Conservation (phyloP, 2,113 vertebrate species). For the Raphicerus campestris region DNA sequence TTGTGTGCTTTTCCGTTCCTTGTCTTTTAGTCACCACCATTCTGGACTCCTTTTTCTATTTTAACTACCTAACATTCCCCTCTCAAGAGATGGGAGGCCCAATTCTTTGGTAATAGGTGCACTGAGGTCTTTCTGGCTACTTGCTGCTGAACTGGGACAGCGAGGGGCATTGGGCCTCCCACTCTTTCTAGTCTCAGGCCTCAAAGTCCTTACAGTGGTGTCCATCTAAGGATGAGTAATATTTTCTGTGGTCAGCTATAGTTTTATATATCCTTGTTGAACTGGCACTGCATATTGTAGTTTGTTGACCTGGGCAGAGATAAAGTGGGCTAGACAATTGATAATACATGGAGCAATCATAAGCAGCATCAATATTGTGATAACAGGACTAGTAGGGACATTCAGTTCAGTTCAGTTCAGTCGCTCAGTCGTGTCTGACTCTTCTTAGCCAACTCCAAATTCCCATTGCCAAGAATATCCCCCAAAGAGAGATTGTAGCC, state of each 20-base stretch:
- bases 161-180: background rate
- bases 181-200: background rate
- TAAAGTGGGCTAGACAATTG: background rate
- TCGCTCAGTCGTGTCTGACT: no score
- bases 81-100: background rate
- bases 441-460: background rate
- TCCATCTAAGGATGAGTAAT: background rate
- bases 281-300: background rate
- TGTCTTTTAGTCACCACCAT: background rate
- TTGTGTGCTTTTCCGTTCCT: background rate
- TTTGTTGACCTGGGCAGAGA: background rate
- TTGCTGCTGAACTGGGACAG: background rate
- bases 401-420: background rate
- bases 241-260: background rate
- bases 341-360: background rate
- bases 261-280: background rate
- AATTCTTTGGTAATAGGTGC: background rate
- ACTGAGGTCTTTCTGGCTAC: background rate
- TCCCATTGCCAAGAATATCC: background rate
- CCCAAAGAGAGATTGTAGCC: background rate
- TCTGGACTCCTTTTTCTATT: background rate
- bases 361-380: background rate
- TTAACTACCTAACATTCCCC: background rate
- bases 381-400: background rate
- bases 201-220: background rate